These are phyloP conservation scores for Ridgeia piscesae DNA, from an alignment of 1,140 invertebrate genomes.

Conservation along the genomic window DNA sequence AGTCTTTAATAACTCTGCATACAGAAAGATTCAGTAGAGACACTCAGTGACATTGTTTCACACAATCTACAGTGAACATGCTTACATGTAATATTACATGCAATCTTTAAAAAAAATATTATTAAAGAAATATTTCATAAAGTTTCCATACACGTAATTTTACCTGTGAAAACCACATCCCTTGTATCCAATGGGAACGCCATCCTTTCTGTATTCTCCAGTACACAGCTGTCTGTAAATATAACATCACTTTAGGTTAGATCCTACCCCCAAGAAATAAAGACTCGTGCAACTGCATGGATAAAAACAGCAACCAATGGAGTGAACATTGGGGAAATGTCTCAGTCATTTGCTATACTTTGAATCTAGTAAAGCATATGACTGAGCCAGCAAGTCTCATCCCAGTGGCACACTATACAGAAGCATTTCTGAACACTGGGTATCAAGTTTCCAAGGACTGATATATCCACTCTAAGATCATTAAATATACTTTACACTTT, in stretches of 20 bases:
- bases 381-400: too few species aligned
- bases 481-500: too few species aligned
- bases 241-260: slow-evolving; percentile 20
- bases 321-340: too few species aligned
- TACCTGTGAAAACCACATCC: slow-evolving; percentile 87
- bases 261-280: too few species aligned
- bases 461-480: too few species aligned
- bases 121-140: not conserved
- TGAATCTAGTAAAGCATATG: too few species aligned
- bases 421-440: too few species aligned
- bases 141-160: not conserved
- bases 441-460: too few species aligned
- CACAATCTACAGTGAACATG: not conserved
- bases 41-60: not conserved
- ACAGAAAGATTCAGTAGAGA: slow-evolving; percentile 28
- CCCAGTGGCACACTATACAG: too few species aligned
- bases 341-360: too few species aligned
- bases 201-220: slow-evolving; percentile 84
- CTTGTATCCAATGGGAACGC: slow-evolving; percentile 95
- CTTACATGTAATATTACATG: not conserved
- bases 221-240: slow-evolving; percentile 88
- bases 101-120: not conserved
- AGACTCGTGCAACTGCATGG: too few species aligned
- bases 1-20: slow-evolving; percentile 89
- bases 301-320: too few species aligned